Evolutionary conservation across 2,797 vertebrate genomes (phyloP).

Genomic region (Orientallactaga sibirica): DNA sequence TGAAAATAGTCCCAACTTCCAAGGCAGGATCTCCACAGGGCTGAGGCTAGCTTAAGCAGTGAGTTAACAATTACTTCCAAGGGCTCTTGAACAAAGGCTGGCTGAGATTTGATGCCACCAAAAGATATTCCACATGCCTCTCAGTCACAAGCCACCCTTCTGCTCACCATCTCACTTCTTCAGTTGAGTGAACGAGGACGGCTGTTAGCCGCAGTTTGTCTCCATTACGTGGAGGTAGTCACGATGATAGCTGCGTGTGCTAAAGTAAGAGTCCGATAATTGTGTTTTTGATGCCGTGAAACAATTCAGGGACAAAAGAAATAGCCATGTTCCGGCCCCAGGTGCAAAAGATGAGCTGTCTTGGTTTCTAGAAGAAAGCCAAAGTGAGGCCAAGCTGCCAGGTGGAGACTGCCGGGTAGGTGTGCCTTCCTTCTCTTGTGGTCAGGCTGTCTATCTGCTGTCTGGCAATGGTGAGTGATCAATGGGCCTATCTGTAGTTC

Average conservation of each 20-base stretch:
- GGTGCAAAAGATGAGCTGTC: not conserved
- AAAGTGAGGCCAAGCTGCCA: not conserved
- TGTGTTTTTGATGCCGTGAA: not conserved
- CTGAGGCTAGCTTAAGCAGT: not conserved
- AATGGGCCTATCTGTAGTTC: not conserved
- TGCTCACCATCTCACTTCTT: not conserved
- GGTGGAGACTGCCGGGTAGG: too few species aligned
- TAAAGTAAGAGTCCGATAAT: not conserved
- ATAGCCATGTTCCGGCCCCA: not conserved
- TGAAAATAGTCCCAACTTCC: not conserved
- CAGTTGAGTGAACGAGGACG: not conserved
- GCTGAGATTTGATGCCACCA: not conserved
- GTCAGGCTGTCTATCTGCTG: not conserved
- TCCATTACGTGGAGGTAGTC: not conserved
- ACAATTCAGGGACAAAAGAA: not conserved
- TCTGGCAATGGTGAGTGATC: not conserved
- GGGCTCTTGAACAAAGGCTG: not conserved
- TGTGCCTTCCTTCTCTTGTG: not conserved
- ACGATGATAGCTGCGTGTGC: not conserved
- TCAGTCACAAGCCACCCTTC: not conserved
- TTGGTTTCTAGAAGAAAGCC: not conserved
- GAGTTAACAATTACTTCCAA: not conserved
- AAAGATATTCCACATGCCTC: not conserved
- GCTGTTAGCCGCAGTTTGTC: not conserved
- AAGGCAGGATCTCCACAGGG: not conserved